phyloP scores from a whole-genome alignment of 2,888 invertebrate species.

The Nephrotoma flavescens region DNA sequence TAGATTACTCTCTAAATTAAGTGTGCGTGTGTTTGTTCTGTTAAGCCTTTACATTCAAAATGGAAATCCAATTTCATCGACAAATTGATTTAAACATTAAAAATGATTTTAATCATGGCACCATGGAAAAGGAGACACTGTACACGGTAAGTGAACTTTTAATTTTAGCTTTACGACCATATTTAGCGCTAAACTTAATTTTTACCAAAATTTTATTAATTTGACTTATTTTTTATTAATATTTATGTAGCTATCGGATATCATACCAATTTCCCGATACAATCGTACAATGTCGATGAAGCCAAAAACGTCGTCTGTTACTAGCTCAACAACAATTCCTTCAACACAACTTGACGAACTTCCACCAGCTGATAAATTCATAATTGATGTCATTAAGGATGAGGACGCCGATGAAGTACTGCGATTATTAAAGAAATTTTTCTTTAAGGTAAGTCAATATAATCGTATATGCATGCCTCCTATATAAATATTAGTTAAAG shows the following conservation, averaged over 20 bases:
- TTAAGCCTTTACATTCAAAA: not conserved
- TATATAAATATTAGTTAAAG: not conserved
- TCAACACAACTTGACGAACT: not conserved
- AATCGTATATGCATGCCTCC: not conserved
- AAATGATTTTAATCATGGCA: not conserved
- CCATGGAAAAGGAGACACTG: not conserved
- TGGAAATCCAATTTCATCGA: not conserved
- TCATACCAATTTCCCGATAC: conserved; percentile 22
- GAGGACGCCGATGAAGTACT: conserved; percentile 40
- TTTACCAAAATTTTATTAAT: not conserved
- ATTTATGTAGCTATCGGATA: conserved; percentile 24
- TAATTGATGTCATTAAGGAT: conserved; percentile 29
- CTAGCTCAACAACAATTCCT: not conserved
- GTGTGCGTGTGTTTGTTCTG: not conserved
- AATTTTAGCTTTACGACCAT: not conserved
- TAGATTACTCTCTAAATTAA: not conserved
- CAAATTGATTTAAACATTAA: not conserved
- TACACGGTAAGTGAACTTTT: not conserved
- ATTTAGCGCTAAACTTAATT: not conserved
- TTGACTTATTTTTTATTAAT: not conserved
- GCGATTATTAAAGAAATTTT: conserved; percentile 41
- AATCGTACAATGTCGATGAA: not conserved
- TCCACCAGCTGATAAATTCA: conserved; percentile 20
- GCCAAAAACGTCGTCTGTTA: not conserved
- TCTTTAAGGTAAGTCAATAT: conserved; percentile 34